Percentiles rank a stretch among this genome's conserved stretches.
These are phyloP conservation scores for Melanotaenia parkinsoni DNA, from an alignment of 2,797 vertebrate genomes.

Conservation along the genomic window DNA sequence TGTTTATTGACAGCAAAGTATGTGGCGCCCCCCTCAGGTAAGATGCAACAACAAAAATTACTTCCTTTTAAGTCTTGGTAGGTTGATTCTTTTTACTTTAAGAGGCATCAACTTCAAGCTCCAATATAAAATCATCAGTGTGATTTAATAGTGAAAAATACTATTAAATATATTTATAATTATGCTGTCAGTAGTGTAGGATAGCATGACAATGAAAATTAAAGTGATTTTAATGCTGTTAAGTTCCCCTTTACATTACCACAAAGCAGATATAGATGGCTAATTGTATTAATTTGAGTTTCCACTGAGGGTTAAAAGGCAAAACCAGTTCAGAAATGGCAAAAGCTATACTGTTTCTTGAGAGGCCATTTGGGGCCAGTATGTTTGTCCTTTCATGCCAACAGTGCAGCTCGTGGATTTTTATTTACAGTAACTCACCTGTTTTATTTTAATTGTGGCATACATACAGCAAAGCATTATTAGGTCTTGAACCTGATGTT, in stretches of 20 bases:
- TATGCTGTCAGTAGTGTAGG: not conserved
- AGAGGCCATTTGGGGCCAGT: not conserved
- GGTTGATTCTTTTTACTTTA: too few species aligned
- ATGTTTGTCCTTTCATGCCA: too few species aligned
- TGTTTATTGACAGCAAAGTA: constrained; percentile 16
- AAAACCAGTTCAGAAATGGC: too few species aligned
- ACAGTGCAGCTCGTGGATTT: not conserved
- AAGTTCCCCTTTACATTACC: not conserved
- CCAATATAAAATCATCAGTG: not conserved
- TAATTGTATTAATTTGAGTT: not conserved
- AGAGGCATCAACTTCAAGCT: too few species aligned
- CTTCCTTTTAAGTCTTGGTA: too few species aligned
- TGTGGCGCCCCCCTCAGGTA: constrained; percentile 68
- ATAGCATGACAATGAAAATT: not conserved
- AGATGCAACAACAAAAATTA: too few species aligned
- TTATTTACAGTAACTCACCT: not conserved
- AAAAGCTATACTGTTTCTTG: too few species aligned
- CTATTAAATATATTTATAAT: not conserved
- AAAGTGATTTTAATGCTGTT: not conserved
- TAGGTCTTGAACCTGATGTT: too few species aligned
- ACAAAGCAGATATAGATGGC: not conserved
- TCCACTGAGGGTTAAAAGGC: not conserved
- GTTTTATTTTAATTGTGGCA: not conserved
- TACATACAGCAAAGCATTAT: too few species aligned
- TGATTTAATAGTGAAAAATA: not conserved